Conservation (phyloP, 1,140 invertebrate genomes). For the Oedothorax gibbosus region DNA sequence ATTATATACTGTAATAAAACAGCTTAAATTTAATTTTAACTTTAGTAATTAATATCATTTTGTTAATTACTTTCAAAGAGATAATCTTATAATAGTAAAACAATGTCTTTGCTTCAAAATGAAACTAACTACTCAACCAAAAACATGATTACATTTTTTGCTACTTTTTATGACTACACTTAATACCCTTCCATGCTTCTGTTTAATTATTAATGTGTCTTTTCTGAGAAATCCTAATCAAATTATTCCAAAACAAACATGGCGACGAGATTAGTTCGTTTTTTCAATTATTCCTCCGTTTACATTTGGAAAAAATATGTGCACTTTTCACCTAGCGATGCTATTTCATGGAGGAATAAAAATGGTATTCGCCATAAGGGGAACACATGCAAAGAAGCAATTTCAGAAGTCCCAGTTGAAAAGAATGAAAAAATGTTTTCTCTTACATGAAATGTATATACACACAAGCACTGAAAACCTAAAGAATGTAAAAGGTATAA, state of each 20-base stretch:
- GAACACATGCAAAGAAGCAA: slow-evolving; percentile 59
- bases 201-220: too few species aligned
- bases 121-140: too few species aligned
- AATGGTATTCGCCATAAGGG: slow-evolving; percentile 37
- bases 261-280: background rate
- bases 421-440: slow-evolving; percentile 56
- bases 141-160: too few species aligned
- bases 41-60: too few species aligned
- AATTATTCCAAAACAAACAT: slow-evolving; percentile 16
- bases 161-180: too few species aligned
- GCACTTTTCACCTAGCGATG: slow-evolving; percentile 49
- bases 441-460: slow-evolving; percentile 59
- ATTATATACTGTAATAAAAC: too few species aligned
- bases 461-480: slow-evolving; percentile 43
- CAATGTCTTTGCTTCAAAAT: too few species aligned
- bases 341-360: slow-evolving; percentile 34
- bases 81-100: too few species aligned
- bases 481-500: background rate
- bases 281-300: background rate
- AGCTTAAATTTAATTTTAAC: too few species aligned
- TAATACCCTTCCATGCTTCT: too few species aligned
- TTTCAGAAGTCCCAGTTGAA: slow-evolving; percentile 48
- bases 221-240: too few species aligned
- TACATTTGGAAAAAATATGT: background rate
- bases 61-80: too few species aligned